Evolutionary conservation across 2,888 invertebrate species (phyloP), one percentile per base, ranked within the genome.

Genomic region (Rhingia campestris): DNA sequence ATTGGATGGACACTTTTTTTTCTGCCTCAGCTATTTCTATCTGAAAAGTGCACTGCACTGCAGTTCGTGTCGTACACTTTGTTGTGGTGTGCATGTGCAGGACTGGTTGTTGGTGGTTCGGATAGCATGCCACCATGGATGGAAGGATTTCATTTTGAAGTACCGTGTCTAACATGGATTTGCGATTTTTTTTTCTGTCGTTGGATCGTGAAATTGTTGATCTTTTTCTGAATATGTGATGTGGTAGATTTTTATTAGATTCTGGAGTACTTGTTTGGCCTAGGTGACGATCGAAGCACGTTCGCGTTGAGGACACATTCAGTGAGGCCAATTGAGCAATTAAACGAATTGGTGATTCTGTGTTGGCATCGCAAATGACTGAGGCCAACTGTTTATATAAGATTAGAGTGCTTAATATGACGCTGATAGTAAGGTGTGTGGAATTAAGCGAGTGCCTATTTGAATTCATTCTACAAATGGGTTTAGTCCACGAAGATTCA

Each of bases 1-100:
- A 59, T 30, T 72, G 54, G 73, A 73, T 73, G 79, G 73, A 82
- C 63, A 73, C 54, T 66, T 74, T 59, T 63, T 33, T 64, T 22
- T 58, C 2, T 22, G 2, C 22, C 22, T 22, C 22, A 22, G 12
- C 32, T 10, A 22, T 49, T 58, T 39, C 30, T 66, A 9, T 7
- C 58, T 54, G 41, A 22, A 47, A 63, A 69, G 74, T 75, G 70
- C 75, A 81, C 58, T 81, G 69, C 49, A 70, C 63, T 81, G 69
- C 49, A 70, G 51, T 66, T 72, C 45, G 39, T 56, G 43, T 22
- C 64, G 51, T 56, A 39, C 12, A 3, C 2, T 30, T 4, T 35
- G n/a, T 51, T 2, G 32, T 61, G 70, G 37, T 47, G 14, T 64
- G 37, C 22, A 33, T 32, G 6, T 43, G 14, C 47, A 66, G 72